Base-by-base conservation (phyloP, 2,797 vertebrate species). In the Centropyge bicolor region DNA sequence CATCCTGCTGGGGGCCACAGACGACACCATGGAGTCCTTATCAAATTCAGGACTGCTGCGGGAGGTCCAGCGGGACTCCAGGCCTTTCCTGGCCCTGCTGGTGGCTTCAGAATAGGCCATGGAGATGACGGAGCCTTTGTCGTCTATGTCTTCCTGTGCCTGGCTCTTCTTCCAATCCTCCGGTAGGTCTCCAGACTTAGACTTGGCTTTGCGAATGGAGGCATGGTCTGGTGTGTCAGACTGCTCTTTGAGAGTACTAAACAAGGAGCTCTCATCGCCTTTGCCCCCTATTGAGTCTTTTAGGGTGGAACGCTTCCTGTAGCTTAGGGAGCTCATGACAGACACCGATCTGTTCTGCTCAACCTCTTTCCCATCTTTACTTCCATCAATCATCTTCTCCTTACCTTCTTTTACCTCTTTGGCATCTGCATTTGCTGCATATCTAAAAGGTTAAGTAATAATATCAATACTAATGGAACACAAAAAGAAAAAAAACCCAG, bases 301-400 rank as follows among this genome's bases (percentile, higher is more conserved):
- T 63, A 97, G 92, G 85, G 96, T 93, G 19, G 95, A 95, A 14
- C 98, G 96, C 85, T 97, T 98, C 89, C 98, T 95, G 92, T 99
- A 99, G 95, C 98, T 99, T 43, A 99, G 96, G 27, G 96, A 97
- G 89, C 98, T 99, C 95, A 97, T 94, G 70, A 95, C 97, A 0
- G 98, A 99, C 82, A 95, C 86, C 0, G 97, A 95, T 74, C 97
- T 94, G 88, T 55, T 92, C 85, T 95, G 96, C 64, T 97, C 97
- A 6, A 80, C 67, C 74, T 97, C 97, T 74, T 95, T 96, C 56
- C 86, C 93, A 12, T 97, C 96, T 85, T 94, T 95, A 59, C 65
- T 76, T 61, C 83, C 74, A 40, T 95, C 92, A 70, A 83, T 95
- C 38, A 77, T 82, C 74, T 93, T 94, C 86, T 95, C 92, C 79